Conservation (phyloP, 2,888 invertebrate species). For the Calliopum simillimum region DNA sequence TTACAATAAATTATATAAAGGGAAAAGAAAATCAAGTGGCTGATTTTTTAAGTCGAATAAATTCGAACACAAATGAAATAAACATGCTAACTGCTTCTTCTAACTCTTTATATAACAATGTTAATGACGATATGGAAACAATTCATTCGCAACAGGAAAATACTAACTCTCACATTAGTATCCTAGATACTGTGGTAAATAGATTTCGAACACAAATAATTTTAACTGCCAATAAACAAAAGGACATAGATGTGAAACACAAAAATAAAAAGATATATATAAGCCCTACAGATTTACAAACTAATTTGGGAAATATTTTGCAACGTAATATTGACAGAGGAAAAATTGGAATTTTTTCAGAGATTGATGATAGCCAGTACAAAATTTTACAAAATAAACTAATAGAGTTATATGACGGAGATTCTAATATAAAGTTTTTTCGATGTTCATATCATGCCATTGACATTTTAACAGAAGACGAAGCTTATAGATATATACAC, state of each 20-base stretch:
- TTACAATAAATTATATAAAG: too few species aligned
- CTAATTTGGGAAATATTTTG: conserved; percentile 31
- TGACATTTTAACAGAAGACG: conserved; percentile 39
- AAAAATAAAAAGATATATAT: conserved; percentile 36
- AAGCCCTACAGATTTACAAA: conserved; percentile 31
- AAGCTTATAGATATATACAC: conserved; percentile 40
- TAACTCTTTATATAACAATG: too few species aligned
- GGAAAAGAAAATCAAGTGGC: too few species aligned
- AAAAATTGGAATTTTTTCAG: conserved; percentile 39
- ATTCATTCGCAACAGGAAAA: conserved; percentile 23
- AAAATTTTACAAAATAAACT: conserved; percentile 37
- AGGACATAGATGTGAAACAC: conserved; percentile 20
- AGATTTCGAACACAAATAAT: conserved; percentile 33
- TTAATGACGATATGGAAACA: neutral
- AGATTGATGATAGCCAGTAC: conserved; percentile 37
- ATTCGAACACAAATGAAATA: too few species aligned
- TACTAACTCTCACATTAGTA: conserved; percentile 17
- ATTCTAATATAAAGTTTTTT: conserved; percentile 39
- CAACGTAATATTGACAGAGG: conserved; percentile 27
- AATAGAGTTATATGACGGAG: conserved; percentile 37
- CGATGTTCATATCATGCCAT: conserved; percentile 38
- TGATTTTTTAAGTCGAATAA: too few species aligned
- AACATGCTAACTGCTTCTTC: neutral
- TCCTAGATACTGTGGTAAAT: conserved; percentile 27
- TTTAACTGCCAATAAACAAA: conserved; percentile 27